Base-by-base conservation (phyloP, 2,888 invertebrate species). In the Hermodice carunculata region DNA sequence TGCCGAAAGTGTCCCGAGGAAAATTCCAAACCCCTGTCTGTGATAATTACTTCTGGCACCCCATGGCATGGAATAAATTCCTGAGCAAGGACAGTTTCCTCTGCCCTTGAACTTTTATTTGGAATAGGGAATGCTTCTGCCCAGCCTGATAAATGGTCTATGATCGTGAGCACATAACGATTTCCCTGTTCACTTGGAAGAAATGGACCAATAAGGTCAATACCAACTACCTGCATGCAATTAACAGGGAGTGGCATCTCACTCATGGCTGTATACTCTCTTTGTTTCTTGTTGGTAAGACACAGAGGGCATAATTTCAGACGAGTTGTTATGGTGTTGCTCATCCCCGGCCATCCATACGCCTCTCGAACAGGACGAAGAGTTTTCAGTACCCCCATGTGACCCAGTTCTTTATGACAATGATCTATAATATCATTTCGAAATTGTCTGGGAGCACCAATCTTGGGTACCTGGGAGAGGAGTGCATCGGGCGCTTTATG, bases 121-220 rank as follows among this genome's bases (percentile, higher is more conserved):
- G 22, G 34, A n/a, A 64, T 51, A 6, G 64, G 64, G 28, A 31
- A 60, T 2, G 52, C 59, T 37, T 64, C 59, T 5, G 46, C 58
- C 64, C 64, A 64, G 19, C 59, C 59, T 1, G 59, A 42, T 22
- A 19, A 48, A 28, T 64, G 64, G 31, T 52, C 49, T 11, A 64
- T 61, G 8, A 64, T 19, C 1, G 51, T 60, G 6, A 64, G 24
- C 3, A 51, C 28, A 24, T 64, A 64, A 17, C 37, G 26, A 43
- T 58, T 59, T 3, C 64, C 59, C 4, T 42, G 22, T 6, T 57
- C 4, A 17, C 34, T 34, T 1, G 26, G n/a, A 2, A 37, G 17
- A 59, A 58, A 63, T 24, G 63, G 64, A n/a, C 65, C 65, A 37
- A 53, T 61, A 28, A 65, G 29, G 22, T 65, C 61, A 17, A 42